Conservation (phyloP, 2,888 invertebrate genomes). For the Arenicola marina region DNA sequence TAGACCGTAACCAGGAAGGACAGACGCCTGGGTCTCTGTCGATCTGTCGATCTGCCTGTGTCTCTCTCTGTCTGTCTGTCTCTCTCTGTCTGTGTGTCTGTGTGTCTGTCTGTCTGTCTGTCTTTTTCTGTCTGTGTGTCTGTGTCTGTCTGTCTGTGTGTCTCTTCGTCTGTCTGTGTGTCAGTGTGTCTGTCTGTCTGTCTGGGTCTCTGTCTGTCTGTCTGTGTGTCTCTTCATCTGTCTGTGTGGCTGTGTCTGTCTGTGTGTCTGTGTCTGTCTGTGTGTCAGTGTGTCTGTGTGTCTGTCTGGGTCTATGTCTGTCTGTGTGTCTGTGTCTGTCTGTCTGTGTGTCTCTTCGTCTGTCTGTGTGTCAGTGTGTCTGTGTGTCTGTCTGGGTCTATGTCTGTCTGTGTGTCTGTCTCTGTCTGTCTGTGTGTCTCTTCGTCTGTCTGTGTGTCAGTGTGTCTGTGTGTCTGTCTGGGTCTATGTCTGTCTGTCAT, state of each 20-base stretch:
- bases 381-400: background rate
- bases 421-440: too few species aligned
- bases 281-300: slow-evolving; percentile 2
- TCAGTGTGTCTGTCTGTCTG: slow-evolving; percentile 7
- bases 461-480: slow-evolving; percentile 4
- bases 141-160: too few species aligned
- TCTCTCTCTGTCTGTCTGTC: background rate
- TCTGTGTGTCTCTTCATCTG: slow-evolving; percentile 9
- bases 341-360: too few species aligned
- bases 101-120: too few species aligned
- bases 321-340: too few species aligned
- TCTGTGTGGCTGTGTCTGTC: slow-evolving; percentile 13
- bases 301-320: background rate
- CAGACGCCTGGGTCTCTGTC: slow-evolving; percentile 1
- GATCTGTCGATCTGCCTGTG: slow-evolving; percentile 1
- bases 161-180: too few species aligned
- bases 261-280: slow-evolving; percentile 15
- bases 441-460: slow-evolving; percentile 3
- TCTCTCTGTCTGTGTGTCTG: too few species aligned
- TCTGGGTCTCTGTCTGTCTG: too few species aligned
- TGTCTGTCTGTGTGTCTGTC: too few species aligned
- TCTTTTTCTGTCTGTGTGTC: too few species aligned
- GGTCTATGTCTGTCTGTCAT: background rate
- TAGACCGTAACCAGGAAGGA: too few species aligned
- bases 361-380: background rate